Evolutionary conservation across 2,888 invertebrate genomes (phyloP).

Genomic region (Volucella inflata): DNA sequence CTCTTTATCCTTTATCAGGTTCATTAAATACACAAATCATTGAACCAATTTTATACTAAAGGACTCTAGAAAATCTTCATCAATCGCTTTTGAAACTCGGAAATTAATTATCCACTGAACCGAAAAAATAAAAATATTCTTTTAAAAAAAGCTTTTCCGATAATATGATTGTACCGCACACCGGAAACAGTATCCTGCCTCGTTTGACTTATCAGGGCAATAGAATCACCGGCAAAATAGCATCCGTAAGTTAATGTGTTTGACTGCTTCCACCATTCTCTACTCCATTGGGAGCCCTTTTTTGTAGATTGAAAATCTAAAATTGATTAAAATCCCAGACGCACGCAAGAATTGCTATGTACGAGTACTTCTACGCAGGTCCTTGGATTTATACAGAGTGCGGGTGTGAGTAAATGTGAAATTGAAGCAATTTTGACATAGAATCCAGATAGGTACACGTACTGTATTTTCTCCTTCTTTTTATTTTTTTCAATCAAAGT

Average conservation of each 20-base stretch:
- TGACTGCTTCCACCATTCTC: not conserved
- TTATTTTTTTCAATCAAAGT: slow-evolving; percentile 17
- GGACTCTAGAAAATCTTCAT: not conserved
- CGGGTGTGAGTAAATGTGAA: not conserved
- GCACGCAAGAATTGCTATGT: slow-evolving; percentile 8
- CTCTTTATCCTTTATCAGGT: no score
- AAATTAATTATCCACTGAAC: slow-evolving; percentile 42
- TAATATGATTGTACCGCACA: slow-evolving; percentile 32
- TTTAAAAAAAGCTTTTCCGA: slow-evolving; percentile 9
- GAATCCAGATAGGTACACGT: not conserved
- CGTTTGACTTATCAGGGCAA: not conserved
- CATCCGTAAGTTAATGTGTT: slow-evolving; percentile 17
- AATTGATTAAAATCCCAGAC: slow-evolving; percentile 68
- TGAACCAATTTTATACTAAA: not conserved
- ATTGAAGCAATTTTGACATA: slow-evolving; percentile 2
- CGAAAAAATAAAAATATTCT: not conserved
- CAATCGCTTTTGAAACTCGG: not conserved
- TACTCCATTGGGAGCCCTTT: slow-evolving; percentile 52
- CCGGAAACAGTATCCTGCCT: slow-evolving; percentile 12
- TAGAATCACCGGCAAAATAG: slow-evolving; percentile 1
- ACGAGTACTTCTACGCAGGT: slow-evolving; percentile 55
- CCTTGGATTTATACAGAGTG: slow-evolving; percentile 16
- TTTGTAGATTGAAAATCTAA: slow-evolving; percentile 67
- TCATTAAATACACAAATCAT: no score
- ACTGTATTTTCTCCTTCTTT: no score